Conservation (phyloP, 2,797 vertebrate genomes). For the Bradypodion pumilum region DNA sequence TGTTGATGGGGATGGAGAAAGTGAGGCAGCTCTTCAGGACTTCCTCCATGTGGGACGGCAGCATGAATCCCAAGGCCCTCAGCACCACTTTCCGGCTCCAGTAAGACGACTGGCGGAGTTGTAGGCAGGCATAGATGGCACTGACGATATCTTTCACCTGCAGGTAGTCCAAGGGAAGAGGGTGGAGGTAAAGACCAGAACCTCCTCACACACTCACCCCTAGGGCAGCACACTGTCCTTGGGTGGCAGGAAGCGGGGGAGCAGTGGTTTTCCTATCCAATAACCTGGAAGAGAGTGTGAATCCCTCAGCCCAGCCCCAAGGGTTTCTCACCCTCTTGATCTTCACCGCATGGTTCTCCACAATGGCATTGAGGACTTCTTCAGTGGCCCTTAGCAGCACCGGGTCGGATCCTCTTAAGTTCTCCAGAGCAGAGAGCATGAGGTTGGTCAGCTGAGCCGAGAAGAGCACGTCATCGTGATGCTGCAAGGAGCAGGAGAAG, state of each 20-base stretch:
- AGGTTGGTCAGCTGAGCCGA: conserved; percentile 9
- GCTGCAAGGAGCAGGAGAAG: neutral
- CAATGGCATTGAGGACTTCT: conserved; percentile 11
- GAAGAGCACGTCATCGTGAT: conserved; percentile 8
- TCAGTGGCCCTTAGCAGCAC: neutral
- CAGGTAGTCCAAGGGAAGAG: no score
- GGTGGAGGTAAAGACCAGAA: no score
- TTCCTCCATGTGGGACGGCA: conserved; percentile 23
- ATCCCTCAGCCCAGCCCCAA: no score
- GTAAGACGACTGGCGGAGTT: neutral
- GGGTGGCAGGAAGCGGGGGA: no score
- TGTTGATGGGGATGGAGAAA: conserved; percentile 10
- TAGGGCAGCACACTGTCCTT: no score
- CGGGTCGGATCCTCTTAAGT: neutral
- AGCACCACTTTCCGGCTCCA: conserved; percentile 26
- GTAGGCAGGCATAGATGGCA: conserved; percentile 3
- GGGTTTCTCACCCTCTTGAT: conserved; percentile 10
- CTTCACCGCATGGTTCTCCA: conserved; percentile 13
- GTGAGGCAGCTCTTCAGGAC: conserved; percentile 17
- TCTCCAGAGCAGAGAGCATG: conserved; percentile 9
- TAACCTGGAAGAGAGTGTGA: no score
- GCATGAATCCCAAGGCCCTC: neutral
- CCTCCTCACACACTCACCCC: no score
- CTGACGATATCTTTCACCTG: conserved; percentile 5
- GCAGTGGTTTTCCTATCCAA: no score